Evolutionary conservation across 2,888 invertebrate genomes (phyloP), one percentile per base, ranked within the genome.

Genomic region (Drosophila paramelanica): DNA sequence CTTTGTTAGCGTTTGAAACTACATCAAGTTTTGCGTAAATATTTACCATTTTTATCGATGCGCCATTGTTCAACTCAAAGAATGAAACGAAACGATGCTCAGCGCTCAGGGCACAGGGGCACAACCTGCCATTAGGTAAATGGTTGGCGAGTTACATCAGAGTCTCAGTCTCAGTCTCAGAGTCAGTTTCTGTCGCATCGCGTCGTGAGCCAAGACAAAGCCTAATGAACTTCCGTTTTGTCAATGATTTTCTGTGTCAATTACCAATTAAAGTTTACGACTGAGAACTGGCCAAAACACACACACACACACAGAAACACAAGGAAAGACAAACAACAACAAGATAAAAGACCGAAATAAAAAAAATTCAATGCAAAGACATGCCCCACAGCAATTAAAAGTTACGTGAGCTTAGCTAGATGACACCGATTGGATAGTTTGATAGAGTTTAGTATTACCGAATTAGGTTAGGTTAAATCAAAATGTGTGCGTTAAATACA

Each of bases 191-290:
- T n/a, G n/a, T n/a, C 8, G 43, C 10, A 49, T 56, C 49, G 58
- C 61, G 57, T 67, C 66, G 60, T 66, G 62, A 57, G 75, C n/a
- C 39, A 58, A 70, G 57, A 83, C 69, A 79, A 80, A 77, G 81
- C 79, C 84, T 81, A 85, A 81, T 81, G 79, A 81, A 71, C 85
- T 84, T 81, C 80, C 80, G 80, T 85, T 85, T 81, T 74, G 62
- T 60, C 66, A 76, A 71, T 74, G 77, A 66, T 71, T 74, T 74
- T 74, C 67, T 76, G 77, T 77, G 77, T 73, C 75, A 76, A 77
- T 73, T 76, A 67, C 57, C 77, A 76, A 75, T 77, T 77, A 73
- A 76, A 60, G 55, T 62, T 65, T 61, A 55, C 50, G 71, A 58
- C 77, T 65, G 77, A 58, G 55, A 66, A 62, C 52, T 58, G 58